These are phyloP conservation scores for Erpobdella octoculata DNA, from an alignment of 2,888 invertebrate genomes.

Conservation along the genomic window DNA sequence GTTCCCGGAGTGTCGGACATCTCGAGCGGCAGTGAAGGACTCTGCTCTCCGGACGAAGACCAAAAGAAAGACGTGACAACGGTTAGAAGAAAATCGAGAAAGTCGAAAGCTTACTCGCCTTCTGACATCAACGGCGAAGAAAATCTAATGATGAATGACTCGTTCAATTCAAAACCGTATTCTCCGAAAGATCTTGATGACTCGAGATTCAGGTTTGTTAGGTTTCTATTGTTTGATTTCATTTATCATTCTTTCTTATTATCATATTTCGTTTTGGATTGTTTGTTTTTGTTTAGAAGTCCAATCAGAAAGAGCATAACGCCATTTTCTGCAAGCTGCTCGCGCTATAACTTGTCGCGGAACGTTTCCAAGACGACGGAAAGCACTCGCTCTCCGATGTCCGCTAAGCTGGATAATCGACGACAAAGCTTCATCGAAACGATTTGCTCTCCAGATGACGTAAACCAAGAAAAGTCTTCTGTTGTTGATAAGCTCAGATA, in stretches of 20 bases:
- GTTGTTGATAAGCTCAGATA: constrained; percentile 16
- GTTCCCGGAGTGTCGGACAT: constrained; percentile 1
- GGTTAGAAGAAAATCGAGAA: too few relatives aligned
- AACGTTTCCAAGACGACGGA: too few relatives aligned
- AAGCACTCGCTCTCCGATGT: too few relatives aligned
- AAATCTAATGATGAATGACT: not conserved
- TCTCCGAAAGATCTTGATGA: constrained; percentile 1
- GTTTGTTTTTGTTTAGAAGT: not conserved
- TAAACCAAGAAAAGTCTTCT: too few relatives aligned
- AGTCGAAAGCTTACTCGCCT: not conserved
- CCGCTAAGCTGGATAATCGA: too few relatives aligned
- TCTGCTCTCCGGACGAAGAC: not conserved
- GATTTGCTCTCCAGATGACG: too few relatives aligned
- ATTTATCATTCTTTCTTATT: not conserved
- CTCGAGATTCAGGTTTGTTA: not conserved
- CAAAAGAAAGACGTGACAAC: too few relatives aligned
- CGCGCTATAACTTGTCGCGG: too few relatives aligned
- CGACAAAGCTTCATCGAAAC: too few relatives aligned
- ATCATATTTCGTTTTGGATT: not conserved
- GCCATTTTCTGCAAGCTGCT: not conserved
- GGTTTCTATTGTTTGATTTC: too few relatives aligned
- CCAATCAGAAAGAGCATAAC: not conserved
- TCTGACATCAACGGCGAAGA: not conserved
- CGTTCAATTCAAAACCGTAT: not conserved
- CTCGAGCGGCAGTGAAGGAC: not conserved